Evolutionary conservation across 2,888 invertebrate genomes (phyloP), one percentile per base, ranked within the genome.

Genomic region (Amaurobius ferox): DNA sequence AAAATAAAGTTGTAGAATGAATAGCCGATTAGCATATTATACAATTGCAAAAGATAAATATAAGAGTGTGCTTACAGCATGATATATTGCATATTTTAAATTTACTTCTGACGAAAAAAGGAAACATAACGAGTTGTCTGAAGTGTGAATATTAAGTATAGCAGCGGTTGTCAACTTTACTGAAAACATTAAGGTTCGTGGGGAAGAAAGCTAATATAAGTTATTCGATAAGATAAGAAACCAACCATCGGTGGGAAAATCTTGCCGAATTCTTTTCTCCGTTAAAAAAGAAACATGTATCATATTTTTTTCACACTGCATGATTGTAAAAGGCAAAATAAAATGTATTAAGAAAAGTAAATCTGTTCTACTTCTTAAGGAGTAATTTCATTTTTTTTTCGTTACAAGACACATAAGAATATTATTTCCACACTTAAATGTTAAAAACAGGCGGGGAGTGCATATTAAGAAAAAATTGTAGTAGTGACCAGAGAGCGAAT

Each of bases 361-460:
- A 30, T 16, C 23, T 61, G 11, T 29, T 64, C 30, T 64, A 64
- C 64, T 55, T 23, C 23, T 23, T 19, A 55, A 16, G n/a, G 55
- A 55, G 23, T 55, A 2, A 23, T 55, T n/a, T n/a, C n/a, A 55
- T 16, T 23, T 23, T 64, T 64, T 64, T 64, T 29, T 64, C 64
- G 16, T 55, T 23, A 55, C 23, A 55, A n/a, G 64, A 29, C 30
- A 16, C 64, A 30, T n/a, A n/a, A 64, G 64, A 64, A 30, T 64
- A 64, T 64, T 64, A 30, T 64, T 16, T 64, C 64, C 64, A 64
- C 29, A 29, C 64, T 64, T 64, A 30, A 64, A 64, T 55, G 23
- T 23, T 55, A 55, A 64, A 30, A 30, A 1, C 30, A n/a, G 64
- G 30, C 64, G 64, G 13, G 64, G 64, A n/a, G 23, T 23, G 55